Conservation (phyloP, 2,113 vertebrate genomes). For the Noturus placidus region DNA sequence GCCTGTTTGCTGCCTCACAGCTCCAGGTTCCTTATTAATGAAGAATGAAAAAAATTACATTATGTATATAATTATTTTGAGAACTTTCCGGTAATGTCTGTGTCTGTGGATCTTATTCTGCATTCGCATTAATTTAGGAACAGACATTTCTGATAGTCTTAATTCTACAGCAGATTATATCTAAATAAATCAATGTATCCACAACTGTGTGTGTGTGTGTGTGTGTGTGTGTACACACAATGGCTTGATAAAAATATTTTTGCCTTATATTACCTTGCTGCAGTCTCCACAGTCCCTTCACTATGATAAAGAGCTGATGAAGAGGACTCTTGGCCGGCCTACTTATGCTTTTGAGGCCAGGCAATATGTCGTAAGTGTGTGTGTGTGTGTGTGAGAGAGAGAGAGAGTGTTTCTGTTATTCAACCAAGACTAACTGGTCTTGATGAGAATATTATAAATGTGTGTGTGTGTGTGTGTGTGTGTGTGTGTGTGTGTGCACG, state of each 20-base stretch:
- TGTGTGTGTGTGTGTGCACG: background rate
- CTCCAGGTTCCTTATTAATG: background rate
- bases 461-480: conserved; percentile 25
- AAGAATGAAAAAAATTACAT: background rate
- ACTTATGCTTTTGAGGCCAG: conserved; percentile 96
- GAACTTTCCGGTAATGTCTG: background rate
- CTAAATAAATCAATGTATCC: background rate
- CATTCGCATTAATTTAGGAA: background rate
- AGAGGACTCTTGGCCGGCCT: conserved; percentile 95
- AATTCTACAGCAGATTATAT: background rate
- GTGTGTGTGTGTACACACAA: conserved; percentile 34
- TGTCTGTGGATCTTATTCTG: background rate
- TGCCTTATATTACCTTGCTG: conserved; percentile 70
- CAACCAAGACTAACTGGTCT: background rate
- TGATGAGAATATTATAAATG: conserved; percentile 2
- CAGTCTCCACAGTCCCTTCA: conserved; percentile 86
- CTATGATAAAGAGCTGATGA: conserved; percentile 96
- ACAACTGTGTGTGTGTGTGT: background rate
- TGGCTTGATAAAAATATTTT: conserved; percentile 63
- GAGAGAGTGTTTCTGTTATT: background rate
- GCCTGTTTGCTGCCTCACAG: background rate
- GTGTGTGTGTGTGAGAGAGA: background rate
- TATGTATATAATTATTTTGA: background rate
- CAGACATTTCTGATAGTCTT: background rate
- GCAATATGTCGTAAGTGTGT: conserved; percentile 93